Evolutionary conservation across 2,797 vertebrate species (phyloP), one percentile per base, ranked within the genome.

Genomic region (Enteromius trimaculatus): DNA sequence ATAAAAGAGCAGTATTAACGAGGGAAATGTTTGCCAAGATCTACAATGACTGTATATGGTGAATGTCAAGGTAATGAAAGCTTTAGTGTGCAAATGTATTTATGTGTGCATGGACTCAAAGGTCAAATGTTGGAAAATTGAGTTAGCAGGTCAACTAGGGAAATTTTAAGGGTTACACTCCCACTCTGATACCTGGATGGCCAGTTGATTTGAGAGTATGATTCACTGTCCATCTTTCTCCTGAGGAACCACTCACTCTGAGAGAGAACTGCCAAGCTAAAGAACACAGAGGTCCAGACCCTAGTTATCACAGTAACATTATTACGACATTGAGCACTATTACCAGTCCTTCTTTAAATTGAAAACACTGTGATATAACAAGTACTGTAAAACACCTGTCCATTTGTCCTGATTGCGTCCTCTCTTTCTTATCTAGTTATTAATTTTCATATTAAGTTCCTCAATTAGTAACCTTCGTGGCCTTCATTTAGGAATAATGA

Each of bases 221-320:
- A 94, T 91, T 97, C 95, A 80, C 94, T 95, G 92, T 97, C 95
- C 3, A 95, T 95, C 93, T 96, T 96, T 96, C 95, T 96, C 92
- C 95, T 93, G 87, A 97, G 96, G 93, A 94, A 96, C 96, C 96
- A 96, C 84, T 97, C 96, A 82, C 94, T 95, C 93, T 95, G 96
- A 94, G 94, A 93, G 91, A 94, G 95, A 91, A 93, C 93, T 26
- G 84, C 89, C 89, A 91, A 83, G 88, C 92, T 93, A 90, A 80
- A 87, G 88, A 86, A 90, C 71, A 87, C 4, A 19, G 55, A 49
- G 79, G 49, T 77, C 79, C 76, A 88, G 86, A 86, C 29, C 69
- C 34, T n/a, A 64, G 86, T 88, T 90, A 91, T 85, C 72, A 65
- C 85, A 91, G 82, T 81, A 74, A 77, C 60, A 29, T 11, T 58